A percentile compares a stretch with the other conserved stretches of the same genome.
phyloP scores from a whole-genome alignment of 2,113 vertebrate species.

The Thermophis baileyi region DNA sequence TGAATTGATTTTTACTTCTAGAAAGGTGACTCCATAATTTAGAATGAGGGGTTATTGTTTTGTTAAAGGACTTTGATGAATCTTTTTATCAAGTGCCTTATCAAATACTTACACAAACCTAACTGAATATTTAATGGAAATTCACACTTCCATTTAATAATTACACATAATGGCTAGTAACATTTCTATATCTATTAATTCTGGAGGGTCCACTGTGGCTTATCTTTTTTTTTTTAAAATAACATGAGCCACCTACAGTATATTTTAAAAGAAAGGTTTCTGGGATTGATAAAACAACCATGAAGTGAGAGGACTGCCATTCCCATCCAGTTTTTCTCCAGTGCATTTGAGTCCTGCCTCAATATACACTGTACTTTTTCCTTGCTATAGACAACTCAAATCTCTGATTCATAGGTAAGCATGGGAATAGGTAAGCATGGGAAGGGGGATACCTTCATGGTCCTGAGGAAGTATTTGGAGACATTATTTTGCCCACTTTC shows the following conservation, averaged over 20 bases:
- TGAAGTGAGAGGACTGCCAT: background rate
- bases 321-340: background rate
- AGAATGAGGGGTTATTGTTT: background rate
- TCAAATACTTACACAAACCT: background rate
- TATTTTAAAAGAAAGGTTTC: background rate
- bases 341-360: too few relatives aligned
- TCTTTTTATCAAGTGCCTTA: background rate
- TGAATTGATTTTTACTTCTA: background rate
- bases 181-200: background rate
- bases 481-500: background rate
- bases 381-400: background rate
- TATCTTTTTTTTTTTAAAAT: background rate
- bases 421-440: background rate
- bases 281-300: background rate
- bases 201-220: background rate
- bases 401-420: background rate
- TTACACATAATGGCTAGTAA: background rate
- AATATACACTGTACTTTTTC: background rate
- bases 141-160: background rate
- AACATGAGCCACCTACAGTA: background rate
- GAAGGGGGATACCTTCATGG: background rate
- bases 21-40: background rate
- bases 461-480: background rate
- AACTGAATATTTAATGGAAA: background rate
- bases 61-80: background rate